A percentile compares a stretch with the other conserved stretches of the same genome.
Conservation (phyloP, 2,113 vertebrate species). For the Cyprinus carpio region DNA sequence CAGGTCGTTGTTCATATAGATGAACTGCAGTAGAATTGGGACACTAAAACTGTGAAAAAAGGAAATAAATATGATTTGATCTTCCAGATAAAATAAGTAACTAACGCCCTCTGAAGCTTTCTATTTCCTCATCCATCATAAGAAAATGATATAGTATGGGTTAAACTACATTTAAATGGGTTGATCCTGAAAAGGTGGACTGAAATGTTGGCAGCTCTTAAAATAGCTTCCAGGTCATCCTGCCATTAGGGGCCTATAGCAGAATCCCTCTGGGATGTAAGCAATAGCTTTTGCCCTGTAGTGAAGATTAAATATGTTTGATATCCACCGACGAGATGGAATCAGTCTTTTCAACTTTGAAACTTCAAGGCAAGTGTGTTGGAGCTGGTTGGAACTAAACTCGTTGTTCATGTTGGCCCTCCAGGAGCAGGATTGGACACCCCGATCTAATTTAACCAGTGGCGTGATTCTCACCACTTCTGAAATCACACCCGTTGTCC, state of each 20-base stretch:
- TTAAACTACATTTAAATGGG: not conserved
- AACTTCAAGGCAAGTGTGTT: not conserved
- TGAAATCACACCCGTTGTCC: not conserved
- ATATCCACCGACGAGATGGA: not conserved
- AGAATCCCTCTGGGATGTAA: not conserved
- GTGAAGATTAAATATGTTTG: not conserved
- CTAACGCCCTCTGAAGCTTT: not conserved
- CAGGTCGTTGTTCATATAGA: constrained; percentile 18
- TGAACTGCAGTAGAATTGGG: not conserved
- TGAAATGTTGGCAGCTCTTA: not conserved
- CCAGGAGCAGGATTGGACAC: not conserved
- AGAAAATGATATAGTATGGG: not conserved
- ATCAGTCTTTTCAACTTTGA: not conserved
- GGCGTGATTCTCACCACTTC: not conserved
- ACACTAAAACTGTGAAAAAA: constrained; percentile 3
- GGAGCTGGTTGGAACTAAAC: not conserved
- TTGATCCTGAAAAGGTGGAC: not conserved
- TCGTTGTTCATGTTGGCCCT: not conserved
- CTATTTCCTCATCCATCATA: not conserved
- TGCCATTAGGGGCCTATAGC: not conserved
- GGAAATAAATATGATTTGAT: not conserved
- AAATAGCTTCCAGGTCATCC: not conserved
- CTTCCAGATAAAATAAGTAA: not conserved
- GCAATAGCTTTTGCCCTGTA: not conserved
- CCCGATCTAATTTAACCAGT: not conserved